Evolutionary conservation across 1,140 invertebrate species (phyloP).

Genomic region (Scaptomyza hsui): DNA sequence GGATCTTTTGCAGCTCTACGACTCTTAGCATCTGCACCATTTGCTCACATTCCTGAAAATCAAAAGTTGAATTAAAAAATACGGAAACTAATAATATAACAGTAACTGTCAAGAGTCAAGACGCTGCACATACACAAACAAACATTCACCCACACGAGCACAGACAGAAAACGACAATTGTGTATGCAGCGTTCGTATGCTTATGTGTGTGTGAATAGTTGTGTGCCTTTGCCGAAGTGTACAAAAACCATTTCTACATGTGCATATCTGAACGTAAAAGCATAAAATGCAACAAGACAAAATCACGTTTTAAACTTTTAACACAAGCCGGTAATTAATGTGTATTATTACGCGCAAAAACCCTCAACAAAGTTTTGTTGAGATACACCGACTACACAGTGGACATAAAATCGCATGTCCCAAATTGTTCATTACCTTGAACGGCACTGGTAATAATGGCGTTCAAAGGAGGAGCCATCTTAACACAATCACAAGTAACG

Average conservation of each 20-base stretch:
- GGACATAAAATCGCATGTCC: slow-evolving; percentile 53
- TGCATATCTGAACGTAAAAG: slow-evolving; percentile 11
- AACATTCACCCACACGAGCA: slow-evolving; percentile 2
- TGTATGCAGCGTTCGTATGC: slow-evolving; percentile 32
- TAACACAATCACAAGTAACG: slow-evolving; percentile 13
- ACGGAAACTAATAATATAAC: slow-evolving; percentile 14
- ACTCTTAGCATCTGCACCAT: slow-evolving; percentile 94
- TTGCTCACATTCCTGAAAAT: slow-evolving; percentile 86
- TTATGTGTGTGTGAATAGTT: slow-evolving; percentile 21
- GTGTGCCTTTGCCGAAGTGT: slow-evolving; percentile 23
- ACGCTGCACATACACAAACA: slow-evolving; percentile 35
- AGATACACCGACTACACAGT: slow-evolving; percentile 39
- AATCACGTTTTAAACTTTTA: background rate
- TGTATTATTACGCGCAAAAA: slow-evolving; percentile 21
- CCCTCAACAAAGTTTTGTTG: background rate
- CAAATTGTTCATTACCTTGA: slow-evolving; percentile 65
- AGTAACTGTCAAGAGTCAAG: slow-evolving; percentile 32
- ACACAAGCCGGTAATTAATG: background rate
- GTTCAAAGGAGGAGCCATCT: slow-evolving; percentile 41
- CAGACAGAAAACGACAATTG: slow-evolving; percentile 33
- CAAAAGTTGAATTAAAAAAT: slow-evolving; percentile 6
- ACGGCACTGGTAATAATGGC: slow-evolving; percentile 49
- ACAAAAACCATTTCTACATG: slow-evolving; percentile 38
- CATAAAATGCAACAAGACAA: background rate
- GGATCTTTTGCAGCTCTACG: slow-evolving; percentile 91